A percentile compares a stretch with the other conserved stretches of the same genome.
These are phyloP conservation scores for Oxygymnocypris stewartii DNA, from an alignment of 2,113 vertebrate species.

Conservation along the genomic window DNA sequence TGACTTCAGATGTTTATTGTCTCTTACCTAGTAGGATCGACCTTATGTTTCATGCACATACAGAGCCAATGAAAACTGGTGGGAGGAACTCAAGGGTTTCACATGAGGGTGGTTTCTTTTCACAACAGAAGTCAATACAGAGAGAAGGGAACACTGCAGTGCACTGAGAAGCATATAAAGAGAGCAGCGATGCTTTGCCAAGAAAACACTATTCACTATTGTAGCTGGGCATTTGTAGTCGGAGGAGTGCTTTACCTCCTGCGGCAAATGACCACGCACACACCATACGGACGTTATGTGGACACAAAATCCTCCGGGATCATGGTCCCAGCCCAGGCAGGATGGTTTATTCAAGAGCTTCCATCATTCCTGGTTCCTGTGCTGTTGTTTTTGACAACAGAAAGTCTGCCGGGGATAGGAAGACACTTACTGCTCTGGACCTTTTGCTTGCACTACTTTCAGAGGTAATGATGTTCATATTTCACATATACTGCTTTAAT, in stretches of 20 bases:
- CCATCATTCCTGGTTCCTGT: slow-evolving; percentile 79
- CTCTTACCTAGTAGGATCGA: not conserved
- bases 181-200: slow-evolving; percentile 68
- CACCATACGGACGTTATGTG: slow-evolving; percentile 76
- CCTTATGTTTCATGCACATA: not conserved
- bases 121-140: not conserved
- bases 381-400: slow-evolving; percentile 66
- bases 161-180: not conserved
- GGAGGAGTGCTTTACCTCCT: slow-evolving; percentile 57
- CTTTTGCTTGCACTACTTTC: slow-evolving; percentile 84
- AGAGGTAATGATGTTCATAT: slow-evolving; percentile 72
- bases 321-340: slow-evolving; percentile 71
- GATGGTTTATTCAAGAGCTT: slow-evolving; percentile 85
- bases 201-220: slow-evolving; percentile 64
- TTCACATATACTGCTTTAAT: not conserved
- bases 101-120: not conserved
- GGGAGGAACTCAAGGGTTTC: not conserved
- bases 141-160: not conserved
- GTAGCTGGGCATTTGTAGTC: slow-evolving; percentile 67
- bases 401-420: slow-evolving; percentile 62
- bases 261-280: slow-evolving; percentile 44
- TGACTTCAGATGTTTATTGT: not conserved
- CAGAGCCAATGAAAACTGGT: not conserved
- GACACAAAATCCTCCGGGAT: not conserved
- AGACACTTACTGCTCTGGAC: slow-evolving; percentile 74